phyloP scores from a whole-genome alignment of 2,888 invertebrate genomes.

The Xestia rhomboidea region DNA sequence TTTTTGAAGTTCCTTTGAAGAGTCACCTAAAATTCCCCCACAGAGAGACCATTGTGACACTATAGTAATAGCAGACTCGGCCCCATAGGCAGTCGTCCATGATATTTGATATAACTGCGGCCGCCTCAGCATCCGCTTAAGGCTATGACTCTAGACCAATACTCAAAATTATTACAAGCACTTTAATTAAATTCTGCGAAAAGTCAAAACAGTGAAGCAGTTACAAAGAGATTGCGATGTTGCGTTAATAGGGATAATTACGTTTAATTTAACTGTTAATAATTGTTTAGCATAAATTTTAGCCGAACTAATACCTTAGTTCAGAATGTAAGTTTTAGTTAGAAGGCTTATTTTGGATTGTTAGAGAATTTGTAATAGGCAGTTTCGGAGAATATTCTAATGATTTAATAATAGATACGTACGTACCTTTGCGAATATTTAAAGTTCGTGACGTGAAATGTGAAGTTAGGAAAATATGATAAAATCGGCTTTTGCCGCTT shows the following conservation, averaged over 20 bases:
- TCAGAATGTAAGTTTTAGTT: not conserved
- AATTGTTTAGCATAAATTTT: conserved; percentile 38
- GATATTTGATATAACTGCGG: no score
- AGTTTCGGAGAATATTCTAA: not conserved
- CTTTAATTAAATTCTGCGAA: conserved; percentile 62
- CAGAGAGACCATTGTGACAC: no score
- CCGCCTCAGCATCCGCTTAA: not conserved
- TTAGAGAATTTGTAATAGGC: conserved; percentile 3
- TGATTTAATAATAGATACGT: not conserved
- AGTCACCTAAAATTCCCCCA: no score
- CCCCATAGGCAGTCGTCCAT: no score
- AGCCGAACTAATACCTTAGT: conserved; percentile 23
- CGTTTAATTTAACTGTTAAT: conserved; percentile 45
- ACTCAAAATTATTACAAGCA: conserved; percentile 51
- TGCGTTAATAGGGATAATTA: conserved; percentile 42
- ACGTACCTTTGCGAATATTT: not conserved
- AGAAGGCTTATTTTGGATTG: not conserved
- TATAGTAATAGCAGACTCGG: no score
- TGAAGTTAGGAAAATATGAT: not conserved
- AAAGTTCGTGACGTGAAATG: not conserved
- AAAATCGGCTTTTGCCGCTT: not conserved
- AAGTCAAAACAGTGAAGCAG: conserved; percentile 56
- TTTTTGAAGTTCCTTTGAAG: no score
- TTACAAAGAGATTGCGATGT: conserved; percentile 52
- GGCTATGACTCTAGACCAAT: conserved; percentile 7